phyloP scores from a whole-genome alignment of 2,797 vertebrate species.

The Anabas testudineus region DNA sequence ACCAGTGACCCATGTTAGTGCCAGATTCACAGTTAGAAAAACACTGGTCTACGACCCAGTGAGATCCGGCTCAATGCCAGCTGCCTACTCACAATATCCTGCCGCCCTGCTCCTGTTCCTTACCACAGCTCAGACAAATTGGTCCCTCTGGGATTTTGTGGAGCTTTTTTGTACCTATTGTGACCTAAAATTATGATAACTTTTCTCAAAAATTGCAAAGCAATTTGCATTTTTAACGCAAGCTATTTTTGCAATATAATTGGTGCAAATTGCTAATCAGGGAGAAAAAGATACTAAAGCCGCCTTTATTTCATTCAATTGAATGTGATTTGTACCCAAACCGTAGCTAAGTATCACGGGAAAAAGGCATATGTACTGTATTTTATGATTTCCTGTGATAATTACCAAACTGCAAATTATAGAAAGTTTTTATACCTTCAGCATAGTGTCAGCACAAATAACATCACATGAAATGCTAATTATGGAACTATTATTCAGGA shows the following conservation, averaged over 20 bases:
- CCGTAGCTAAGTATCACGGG: slow-evolving; percentile 32
- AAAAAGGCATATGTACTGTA: slow-evolving; percentile 6
- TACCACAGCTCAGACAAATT: slow-evolving; percentile 64
- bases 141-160: slow-evolving; percentile 61
- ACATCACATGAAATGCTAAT: slow-evolving; percentile 7
- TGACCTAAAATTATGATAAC: slow-evolving; percentile 54
- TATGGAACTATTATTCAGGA: slow-evolving; percentile 3
- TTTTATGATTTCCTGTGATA: slow-evolving; percentile 30
- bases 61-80: slow-evolving; percentile 60
- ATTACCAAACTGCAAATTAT: slow-evolving; percentile 42
- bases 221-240: slow-evolving; percentile 58
- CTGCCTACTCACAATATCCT: slow-evolving; percentile 53
- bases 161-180: slow-evolving; percentile 58
- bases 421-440: slow-evolving; percentile 26
- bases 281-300: slow-evolving; percentile 9
- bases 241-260: slow-evolving; percentile 45
- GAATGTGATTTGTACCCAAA: slow-evolving; percentile 23
- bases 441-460: slow-evolving; percentile 18
- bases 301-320: slow-evolving; percentile 19
- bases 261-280: slow-evolving; percentile 44
- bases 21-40: slow-evolving; percentile 60
- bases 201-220: slow-evolving; percentile 39
- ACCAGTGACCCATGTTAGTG: slow-evolving; percentile 50
- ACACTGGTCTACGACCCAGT: slow-evolving; percentile 53
- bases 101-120: slow-evolving; percentile 46